Evolutionary conservation across 2,888 invertebrate genomes (phyloP), one percentile per base, ranked within the genome.

Genomic region (Agriopis aurantiaria): DNA sequence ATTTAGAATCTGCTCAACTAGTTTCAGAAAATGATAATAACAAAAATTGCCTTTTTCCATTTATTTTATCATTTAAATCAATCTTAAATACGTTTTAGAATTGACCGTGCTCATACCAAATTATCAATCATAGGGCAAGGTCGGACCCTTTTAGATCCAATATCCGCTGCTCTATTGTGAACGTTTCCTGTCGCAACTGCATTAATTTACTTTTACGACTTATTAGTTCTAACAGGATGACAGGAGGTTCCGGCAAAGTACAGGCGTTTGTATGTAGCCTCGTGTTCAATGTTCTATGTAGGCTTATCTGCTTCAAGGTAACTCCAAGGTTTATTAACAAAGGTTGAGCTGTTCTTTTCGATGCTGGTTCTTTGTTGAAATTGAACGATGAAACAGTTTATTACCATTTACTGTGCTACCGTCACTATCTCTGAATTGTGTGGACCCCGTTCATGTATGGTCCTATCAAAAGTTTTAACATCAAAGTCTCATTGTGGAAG

Each of bases 161-260:
- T 88, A 89, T 92, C 92, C 91, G 92, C 83, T 81, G 79, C 79
- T 85, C 83, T 63, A 91, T 91, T 91, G 89, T 90, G 76, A 78
- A 69, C 75, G 79, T 82, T 88, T 92, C 92, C 92, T 87, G 90
- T 88, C 88, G 78, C 88, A 84, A 88, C 88, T 88, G 83, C 80
- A 85, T 87, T 91, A 85, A 88, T 88, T 85, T 82, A 85, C 82
- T 83, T 88, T 90, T 86, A 91, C 87, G 87, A 89, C 87, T 85
- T 86, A 86, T 86, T 83, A 81, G 82, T 82, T 85, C 80, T 83
- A 83, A 60, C 55, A n/a, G 79, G 80, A 82, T 84, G 86, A 84
- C 84, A 82, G 80, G 78, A 80, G 74, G 82, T 88, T 87, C 86
- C 86, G 84, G 78, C 69, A 69, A 75, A 78, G 14, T 58, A 72